phyloP scores from a whole-genome alignment of 2,113 vertebrate species.

The Oceanites oceanicus region DNA sequence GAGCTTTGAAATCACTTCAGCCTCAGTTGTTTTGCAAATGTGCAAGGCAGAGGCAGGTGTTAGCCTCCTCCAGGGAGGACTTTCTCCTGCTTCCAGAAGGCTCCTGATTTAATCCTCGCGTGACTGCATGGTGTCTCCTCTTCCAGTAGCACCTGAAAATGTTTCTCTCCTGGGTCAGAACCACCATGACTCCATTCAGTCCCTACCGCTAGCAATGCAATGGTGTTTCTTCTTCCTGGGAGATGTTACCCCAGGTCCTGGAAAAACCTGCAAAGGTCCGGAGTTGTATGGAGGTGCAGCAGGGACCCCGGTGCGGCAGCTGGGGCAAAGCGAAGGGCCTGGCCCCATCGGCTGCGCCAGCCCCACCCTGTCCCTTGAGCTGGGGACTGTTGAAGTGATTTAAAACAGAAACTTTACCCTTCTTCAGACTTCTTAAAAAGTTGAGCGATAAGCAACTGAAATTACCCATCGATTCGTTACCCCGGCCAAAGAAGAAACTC shows the following conservation, averaged over 20 bases:
- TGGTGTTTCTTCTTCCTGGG: not conserved
- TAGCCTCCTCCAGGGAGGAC: not conserved
- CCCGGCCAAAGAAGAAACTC: not conserved
- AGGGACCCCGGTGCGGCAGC: not conserved
- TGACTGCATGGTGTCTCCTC: not conserved
- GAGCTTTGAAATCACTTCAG: not conserved
- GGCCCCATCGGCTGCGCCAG: not conserved
- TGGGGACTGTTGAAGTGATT: not conserved
- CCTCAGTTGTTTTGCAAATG: not conserved
- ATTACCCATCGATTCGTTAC: not conserved
- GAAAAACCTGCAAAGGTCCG: not conserved
- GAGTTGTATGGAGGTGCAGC: not conserved
- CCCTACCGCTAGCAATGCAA: not conserved
- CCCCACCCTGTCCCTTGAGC: not conserved
- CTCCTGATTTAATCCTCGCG: rapidly evolving
- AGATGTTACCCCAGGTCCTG: not conserved
- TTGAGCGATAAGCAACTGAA: not conserved
- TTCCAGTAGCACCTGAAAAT: not conserved
- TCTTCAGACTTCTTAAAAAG: not conserved
- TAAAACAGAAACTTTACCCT: not conserved
- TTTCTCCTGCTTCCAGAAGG: not conserved
- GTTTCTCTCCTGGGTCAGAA: not conserved
- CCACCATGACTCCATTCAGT: rapidly evolving
- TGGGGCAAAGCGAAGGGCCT: not conserved
- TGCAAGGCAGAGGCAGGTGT: not conserved